Percentiles rank a stretch among this genome's conserved stretches.
Conservation (phyloP, 2,888 invertebrate species). For the Lottia gigantea region DNA sequence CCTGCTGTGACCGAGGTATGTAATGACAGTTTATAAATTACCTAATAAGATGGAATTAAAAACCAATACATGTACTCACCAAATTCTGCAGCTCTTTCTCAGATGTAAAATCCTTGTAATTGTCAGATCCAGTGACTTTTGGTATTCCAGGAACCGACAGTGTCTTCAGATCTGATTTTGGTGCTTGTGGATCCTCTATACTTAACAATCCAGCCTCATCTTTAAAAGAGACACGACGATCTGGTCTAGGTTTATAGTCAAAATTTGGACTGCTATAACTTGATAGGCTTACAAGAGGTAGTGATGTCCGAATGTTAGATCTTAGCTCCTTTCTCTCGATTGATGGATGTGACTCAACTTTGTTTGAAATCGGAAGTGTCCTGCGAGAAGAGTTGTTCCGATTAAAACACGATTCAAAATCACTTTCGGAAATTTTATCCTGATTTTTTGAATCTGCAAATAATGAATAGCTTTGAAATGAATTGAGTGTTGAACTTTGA, state of each 20-base stretch:
- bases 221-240: neutral
- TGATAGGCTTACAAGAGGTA: neutral
- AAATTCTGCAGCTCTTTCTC: neutral
- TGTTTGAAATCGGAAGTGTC: neutral
- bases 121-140: too few relatives aligned
- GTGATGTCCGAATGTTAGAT: neutral
- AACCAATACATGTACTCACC: neutral
- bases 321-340: neutral
- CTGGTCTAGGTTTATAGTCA: neutral
- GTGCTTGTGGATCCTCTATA: too few relatives aligned
- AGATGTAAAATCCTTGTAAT: neutral
- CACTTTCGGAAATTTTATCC: too few relatives aligned
- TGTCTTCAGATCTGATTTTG: too few relatives aligned
- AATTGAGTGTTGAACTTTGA: too few relatives aligned
- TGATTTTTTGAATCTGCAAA: too few relatives aligned
- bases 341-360: neutral
- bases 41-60: too few relatives aligned
- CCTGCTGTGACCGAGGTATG: too few relatives aligned
- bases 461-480: too few relatives aligned
- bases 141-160: too few relatives aligned
- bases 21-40: too few relatives aligned
- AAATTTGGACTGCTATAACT: neutral
- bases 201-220: neutral
- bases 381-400: neutral
- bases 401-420: neutral